Conservation (phyloP, 2,113 vertebrate genomes). For the Piprites chloris region DNA sequence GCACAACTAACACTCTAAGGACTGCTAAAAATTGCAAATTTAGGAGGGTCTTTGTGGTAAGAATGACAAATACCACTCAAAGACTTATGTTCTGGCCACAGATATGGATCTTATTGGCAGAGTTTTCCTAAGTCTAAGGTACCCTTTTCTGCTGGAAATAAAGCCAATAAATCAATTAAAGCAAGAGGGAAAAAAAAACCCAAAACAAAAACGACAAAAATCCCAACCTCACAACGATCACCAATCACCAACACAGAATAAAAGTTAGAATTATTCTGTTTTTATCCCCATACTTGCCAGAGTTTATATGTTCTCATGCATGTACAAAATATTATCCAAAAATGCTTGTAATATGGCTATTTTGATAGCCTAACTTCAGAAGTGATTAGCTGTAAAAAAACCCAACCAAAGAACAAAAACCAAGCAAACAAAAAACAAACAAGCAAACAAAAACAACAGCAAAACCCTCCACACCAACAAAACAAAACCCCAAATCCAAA, state of each 20-base stretch:
- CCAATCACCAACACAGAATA: background rate
- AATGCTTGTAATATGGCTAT: accelerated
- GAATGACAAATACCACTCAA: background rate
- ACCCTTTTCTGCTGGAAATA: background rate
- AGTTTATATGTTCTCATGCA: background rate
- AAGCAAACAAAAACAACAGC: background rate
- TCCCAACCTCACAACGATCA: background rate
- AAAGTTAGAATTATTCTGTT: background rate
- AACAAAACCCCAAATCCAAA: background rate
- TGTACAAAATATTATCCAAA: background rate
- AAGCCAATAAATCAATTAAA: background rate
- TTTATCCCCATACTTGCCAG: background rate
- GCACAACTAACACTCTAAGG: background rate
- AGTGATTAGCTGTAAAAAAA: background rate
- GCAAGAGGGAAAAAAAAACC: background rate
- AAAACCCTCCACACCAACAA: accelerated
- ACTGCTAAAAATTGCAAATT: background rate
- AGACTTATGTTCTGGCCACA: background rate
- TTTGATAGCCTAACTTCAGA: background rate
- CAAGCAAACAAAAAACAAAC: no score
- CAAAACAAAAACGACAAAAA: accelerated
- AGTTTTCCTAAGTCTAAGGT: background rate
- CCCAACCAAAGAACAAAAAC: background rate
- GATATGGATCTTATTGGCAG: background rate
- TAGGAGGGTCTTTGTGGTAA: background rate